Percentiles rank a stretch among this genome's conserved stretches.
Conservation (phyloP, 2,797 vertebrate genomes). For the Aphelocoma californica region DNA sequence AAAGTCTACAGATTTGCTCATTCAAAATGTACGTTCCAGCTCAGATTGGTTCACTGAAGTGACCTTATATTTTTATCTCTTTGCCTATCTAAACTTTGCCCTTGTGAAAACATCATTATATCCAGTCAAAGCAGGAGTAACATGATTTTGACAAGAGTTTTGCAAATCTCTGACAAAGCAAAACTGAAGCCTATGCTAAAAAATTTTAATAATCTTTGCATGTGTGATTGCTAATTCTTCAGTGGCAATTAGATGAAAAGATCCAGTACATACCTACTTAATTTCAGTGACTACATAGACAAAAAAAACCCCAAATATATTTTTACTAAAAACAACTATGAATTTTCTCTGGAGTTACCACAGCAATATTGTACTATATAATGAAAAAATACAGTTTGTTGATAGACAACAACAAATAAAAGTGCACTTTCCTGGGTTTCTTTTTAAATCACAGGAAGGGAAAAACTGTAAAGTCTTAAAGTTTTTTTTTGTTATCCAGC, state of each 20-base stretch:
- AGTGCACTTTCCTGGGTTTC: not conserved
- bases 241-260: not conserved
- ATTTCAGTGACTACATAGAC: not conserved
- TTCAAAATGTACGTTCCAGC: constrained; percentile 17
- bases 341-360: not conserved
- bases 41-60: constrained; percentile 45
- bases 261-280: not conserved
- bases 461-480: not conserved
- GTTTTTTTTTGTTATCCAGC: not conserved
- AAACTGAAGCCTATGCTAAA: not conserved
- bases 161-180: constrained; percentile 18
- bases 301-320: not conserved
- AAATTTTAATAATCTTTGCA: not conserved
- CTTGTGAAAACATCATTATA: constrained; percentile 41
- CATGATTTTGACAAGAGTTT: constrained; percentile 7
- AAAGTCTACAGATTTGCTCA: constrained; percentile 34
- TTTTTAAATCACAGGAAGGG: not conserved
- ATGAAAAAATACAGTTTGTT: not conserved
- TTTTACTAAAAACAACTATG: not conserved
- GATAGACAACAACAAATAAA: not conserved
- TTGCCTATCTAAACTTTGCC: constrained; percentile 41
- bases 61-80: constrained; percentile 57
- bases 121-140: constrained; percentile 7
- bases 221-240: not conserved
- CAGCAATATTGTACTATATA: not conserved